Evolutionary conservation across 2,888 invertebrate genomes (phyloP), one percentile per base, ranked within the genome.

Genomic region (Eupeodes luniger): DNA sequence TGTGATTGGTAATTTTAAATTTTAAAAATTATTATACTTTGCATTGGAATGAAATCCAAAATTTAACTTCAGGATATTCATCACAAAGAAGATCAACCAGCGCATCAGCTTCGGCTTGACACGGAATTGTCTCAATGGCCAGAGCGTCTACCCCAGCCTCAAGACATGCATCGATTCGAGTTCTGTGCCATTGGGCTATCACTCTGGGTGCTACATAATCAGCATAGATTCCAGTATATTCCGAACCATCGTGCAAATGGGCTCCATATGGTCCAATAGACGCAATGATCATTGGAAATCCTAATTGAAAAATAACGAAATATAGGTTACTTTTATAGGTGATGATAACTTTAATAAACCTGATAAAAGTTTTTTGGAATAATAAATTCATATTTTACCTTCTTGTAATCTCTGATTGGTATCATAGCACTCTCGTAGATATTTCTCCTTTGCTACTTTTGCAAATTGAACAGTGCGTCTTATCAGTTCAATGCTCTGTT

Each of bases 211-310:
- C 93, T 1, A 96, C 95, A 76, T 94, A 95, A 86, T 96, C 95
- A 0, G 96, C 96, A 92, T 97, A 98, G 85, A 95, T 95, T 19
- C 99, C 99, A n/a, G 96, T 96, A 93, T 99, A 99, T 93, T 99
- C 99, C 0, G 98, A 98, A 12, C 97, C 97, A 93, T 99, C 98
- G 91, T 97, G 96, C 53, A 98, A 94, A 91, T 96, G 96, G 0
- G 98, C 98, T 0, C 98, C 99, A 92, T 97, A 99, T 0, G 99
- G 98, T 0, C 99, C 99, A 85, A 98, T 96, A 0, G 98, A 97
- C 0, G 98, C 99, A 34, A 97, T 97, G 66, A 99, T 95, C 90
- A 96, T 92, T 12, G 97, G 96, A 19, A 92, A 91, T 10, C 92
- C 93, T 93, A 66, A n/a, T 81, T 55, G 36, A 16, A 1, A 47